phyloP scores from a whole-genome alignment of 2,113 vertebrate genomes.

The western clawed frog (Xenopus tropicalis) region UCB_Xtro_10.0 CM004443.2:173778001-173778500 shows the following conservation, averaged over 20 bases:
- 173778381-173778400: too few relatives aligned
- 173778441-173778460: too few relatives aligned
- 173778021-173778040: conserved; percentile 44
- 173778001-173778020: conserved; percentile 43
- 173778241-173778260: neutral
- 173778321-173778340: neutral
- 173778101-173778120: conserved; percentile 44
- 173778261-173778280: neutral
- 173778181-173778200: neutral
- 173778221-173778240: neutral
- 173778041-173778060: conserved; percentile 42
- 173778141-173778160: conserved; percentile 6
- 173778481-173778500: too few relatives aligned
- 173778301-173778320: neutral
- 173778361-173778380: too few relatives aligned
- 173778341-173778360: neutral
- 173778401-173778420: too few relatives aligned
- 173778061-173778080: conserved; percentile 40
- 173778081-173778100: conserved; percentile 42
- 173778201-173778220: conserved; percentile 10
- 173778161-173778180: conserved; percentile 21
- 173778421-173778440: too few relatives aligned
- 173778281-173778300: neutral
- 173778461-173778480: too few relatives aligned
- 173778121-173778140: conserved; percentile 40